phyloP scores from a whole-genome alignment of 53 echinoderm and acorn worm species.

The Mesocentrotus franciscanus region DNA sequence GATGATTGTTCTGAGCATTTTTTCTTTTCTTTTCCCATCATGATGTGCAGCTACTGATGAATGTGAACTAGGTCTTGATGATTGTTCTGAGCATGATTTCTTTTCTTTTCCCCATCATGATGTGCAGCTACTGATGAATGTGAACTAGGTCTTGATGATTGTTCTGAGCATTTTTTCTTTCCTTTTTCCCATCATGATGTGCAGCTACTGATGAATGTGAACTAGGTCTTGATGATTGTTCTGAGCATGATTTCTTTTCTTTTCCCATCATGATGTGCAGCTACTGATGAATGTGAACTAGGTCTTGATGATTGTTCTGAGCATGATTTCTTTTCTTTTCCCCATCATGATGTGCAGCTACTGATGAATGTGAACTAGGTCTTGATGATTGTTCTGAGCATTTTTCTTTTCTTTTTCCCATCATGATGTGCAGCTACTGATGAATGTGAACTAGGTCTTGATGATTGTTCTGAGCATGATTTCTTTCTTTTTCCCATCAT shows the following conservation, averaged over 20 bases:
- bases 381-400: constrained; percentile 49
- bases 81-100: too few relatives aligned
- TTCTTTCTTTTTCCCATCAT: not conserved
- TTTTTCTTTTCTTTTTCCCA: too few relatives aligned
- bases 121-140: constrained; percentile 55
- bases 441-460: constrained; percentile 51
- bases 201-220: constrained; percentile 57
- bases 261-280: not conserved
- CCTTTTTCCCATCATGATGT: not conserved
- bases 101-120: not conserved
- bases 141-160: constrained; percentile 43
- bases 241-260: too few relatives aligned
- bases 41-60: constrained; percentile 46
- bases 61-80: constrained; percentile 48
- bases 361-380: constrained; percentile 57
- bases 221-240: constrained; percentile 51
- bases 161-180: too few relatives aligned
- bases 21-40: not conserved
- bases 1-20: constrained; percentile 54
- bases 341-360: not conserved
- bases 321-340: too few relatives aligned
- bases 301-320: constrained; percentile 52
- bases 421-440: constrained; percentile 14
- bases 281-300: constrained; percentile 52
- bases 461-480: constrained; percentile 56